Base-by-base conservation (phyloP, 2,888 invertebrate species). In the Oxycera nigricornis region DNA sequence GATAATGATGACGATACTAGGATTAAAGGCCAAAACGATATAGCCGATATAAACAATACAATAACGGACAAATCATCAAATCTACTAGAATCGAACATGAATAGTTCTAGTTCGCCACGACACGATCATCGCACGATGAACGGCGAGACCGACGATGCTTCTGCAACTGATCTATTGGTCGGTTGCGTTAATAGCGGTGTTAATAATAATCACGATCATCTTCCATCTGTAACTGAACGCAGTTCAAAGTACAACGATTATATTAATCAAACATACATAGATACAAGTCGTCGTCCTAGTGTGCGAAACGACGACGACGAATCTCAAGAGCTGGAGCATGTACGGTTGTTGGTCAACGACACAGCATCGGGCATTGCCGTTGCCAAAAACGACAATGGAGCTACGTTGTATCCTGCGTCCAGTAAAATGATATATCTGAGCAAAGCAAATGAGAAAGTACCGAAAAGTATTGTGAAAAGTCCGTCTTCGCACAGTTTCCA, bases 391-490 rank as follows among this genome's bases (percentile, higher is more conserved):
- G 55, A 72, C 26, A 46, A 35, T 35, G 26, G n/a, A 3, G 35
- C 41, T 9, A n/a, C 70, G 11, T n/a, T 39, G 14, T 62, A 28
- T 41, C 52, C 74, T 17, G 30, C 74, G 22, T 62, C 68, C 20
- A 52, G 59, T 24, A 70, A 59, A 24, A 30, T 67, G 20, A 20
- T 28, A 26, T 55, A 28, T 24, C 20, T 20, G 6, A 26, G 46
- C n/a, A 50, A 35, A 4, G 20, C 50, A 31, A 57, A 35, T 26
- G 72, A 75, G 59, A 72, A 62, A 52, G 55, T 72, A 39, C 76
- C 75, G 39, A 78, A 79, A 75, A 79, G 80, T 76, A 80, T 80
- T 75, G 79, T 80, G 22, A 80, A 79, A 75, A 79, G 79, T 73
- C 79, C 78, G n/a, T 80, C 79, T 11, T 75, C 78, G 24, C 74